Percentiles rank a stretch among this genome's conserved stretches.
phyloP scores from a whole-genome alignment of 2,113 vertebrate genomes.

The Anolis carolinensis region DNA sequence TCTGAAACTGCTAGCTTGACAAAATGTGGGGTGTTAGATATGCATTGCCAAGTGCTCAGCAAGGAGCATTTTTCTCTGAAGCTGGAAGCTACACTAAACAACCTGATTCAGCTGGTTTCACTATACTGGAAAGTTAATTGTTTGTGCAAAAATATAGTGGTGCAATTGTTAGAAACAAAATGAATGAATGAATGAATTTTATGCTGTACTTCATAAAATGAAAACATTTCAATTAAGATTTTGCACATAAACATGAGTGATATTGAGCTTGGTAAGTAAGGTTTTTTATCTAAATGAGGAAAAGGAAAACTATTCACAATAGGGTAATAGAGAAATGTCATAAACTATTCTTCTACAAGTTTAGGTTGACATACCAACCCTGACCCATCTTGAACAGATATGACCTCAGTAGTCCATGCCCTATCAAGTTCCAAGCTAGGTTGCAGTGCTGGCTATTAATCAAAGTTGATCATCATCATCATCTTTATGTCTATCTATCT shows the following conservation, averaged over 20 bases:
- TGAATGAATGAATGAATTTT: neutral
- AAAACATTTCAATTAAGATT: too few species aligned
- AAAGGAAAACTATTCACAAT: neutral
- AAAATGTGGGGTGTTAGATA: neutral
- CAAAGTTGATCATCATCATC: too few species aligned
- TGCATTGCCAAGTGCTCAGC: neutral
- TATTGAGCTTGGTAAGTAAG: neutral
- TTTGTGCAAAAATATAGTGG: neutral
- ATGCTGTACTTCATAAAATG: neutral
- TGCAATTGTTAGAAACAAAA: neutral
- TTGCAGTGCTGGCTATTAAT: too few species aligned
- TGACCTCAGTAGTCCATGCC: neutral
- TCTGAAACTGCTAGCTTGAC: neutral
- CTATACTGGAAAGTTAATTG: neutral
- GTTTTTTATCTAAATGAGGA: neutral
- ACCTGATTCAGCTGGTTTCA: neutral
- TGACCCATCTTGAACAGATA: neutral
- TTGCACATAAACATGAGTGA: too few species aligned
- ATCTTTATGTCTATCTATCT: too few species aligned
- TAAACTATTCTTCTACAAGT: neutral
- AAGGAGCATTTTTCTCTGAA: slow-evolving; percentile 9
- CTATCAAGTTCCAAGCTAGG: neutral
- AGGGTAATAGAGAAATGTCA: neutral
- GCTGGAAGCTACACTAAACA: neutral
- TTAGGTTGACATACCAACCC: neutral